Evolutionary conservation across 2,797 vertebrate genomes (phyloP), one percentile per base, ranked within the genome.

Genomic region (Crocodylus rhombifer): DNA sequence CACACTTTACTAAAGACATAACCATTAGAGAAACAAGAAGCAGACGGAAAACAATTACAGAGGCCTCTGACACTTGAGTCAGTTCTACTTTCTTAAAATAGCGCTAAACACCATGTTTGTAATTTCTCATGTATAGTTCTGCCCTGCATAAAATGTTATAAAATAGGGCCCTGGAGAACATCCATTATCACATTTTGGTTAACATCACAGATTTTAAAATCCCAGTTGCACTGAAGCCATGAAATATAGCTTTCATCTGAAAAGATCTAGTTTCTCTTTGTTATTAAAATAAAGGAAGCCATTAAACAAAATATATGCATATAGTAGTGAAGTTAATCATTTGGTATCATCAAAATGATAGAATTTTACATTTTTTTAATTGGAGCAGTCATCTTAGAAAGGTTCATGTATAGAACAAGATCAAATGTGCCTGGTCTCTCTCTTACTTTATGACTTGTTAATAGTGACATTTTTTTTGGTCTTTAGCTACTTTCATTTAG

Each of bases 271-370:
- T 97, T 98, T 96, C 92, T 94, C 96, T 98, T 98, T 98, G 96
- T 98, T 98, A 98, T 97, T 98, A 98, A 98, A 98, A 97, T 97
- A 98, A 97, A 98, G 95, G 95, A 97, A 97, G 95, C 92, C 95
- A 95, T 98, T 97, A 97, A 97, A 95, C 95, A 97, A 97, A 97
- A 97, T 97, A 97, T 95, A 96, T 97, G 95, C 96, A 91, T 97
- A 78, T 95, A 95, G 95, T 97, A 95, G 93, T 96, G 60, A 80
- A 95, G 93, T 96, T 97, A 93, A 86, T 97, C 28, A 96, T 96
- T 97, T 97, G 20, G 4, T 91, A 93, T 97, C 91, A 95, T 97
- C 97, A 96, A 94, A 97, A 97, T 94, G 79, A 93, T 84, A 82
- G 82, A 89, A 96, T 96, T 92, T 10, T 56, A 95, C 87, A 80